Evolutionary conservation across 2,113 vertebrate species (phyloP), one percentile per base, ranked within the genome.

Genomic region (Vimba vimba): DNA sequence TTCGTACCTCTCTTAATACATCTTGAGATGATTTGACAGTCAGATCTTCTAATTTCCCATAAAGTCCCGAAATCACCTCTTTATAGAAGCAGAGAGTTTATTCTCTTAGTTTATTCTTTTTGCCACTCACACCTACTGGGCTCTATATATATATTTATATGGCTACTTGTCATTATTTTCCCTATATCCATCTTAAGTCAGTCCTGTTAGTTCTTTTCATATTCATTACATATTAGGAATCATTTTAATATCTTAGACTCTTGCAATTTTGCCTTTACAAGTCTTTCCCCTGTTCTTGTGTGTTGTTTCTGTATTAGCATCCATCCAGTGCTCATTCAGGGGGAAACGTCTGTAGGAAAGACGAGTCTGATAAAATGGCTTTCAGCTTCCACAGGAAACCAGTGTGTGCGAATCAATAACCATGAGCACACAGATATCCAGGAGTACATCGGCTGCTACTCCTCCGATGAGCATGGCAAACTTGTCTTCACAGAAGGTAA

Each of bases 351-450:
- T 1, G 97, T 99, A 88, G 98, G 98, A 78, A 99, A 99, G 94
- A 99, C 98, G 88, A 99, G 98, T 86, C 94, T 99, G 86, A 96
- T 99, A 88, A 91, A 92, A 68, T 99, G 97, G 97, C 89, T 99
- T 73, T 97, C 98, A 23, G 92, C 95, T 73, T 94, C 98, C 79
- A 97, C 96, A 2, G 98, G 98, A 19, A 99, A 99, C 93, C 96
- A 98, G 36, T 99, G 97, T 82, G 96, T 99, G 59, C 94, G 98
- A 60, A 99, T 99, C 93, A 99, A 99, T 88, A 99, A 99, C 91
- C 98, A 99, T 0, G 98, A 99, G 85, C 98, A 99, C 91, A 99
- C 98, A 0, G 98, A 99, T 90, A 98, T 99, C 91, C 98, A 99
- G 88, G 98, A 99, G 69, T 99, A 99, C 90, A 96, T 99, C 52